Base-by-base conservation (phyloP, 2,888 invertebrate species). In the Lomographa bimaculata region DNA sequence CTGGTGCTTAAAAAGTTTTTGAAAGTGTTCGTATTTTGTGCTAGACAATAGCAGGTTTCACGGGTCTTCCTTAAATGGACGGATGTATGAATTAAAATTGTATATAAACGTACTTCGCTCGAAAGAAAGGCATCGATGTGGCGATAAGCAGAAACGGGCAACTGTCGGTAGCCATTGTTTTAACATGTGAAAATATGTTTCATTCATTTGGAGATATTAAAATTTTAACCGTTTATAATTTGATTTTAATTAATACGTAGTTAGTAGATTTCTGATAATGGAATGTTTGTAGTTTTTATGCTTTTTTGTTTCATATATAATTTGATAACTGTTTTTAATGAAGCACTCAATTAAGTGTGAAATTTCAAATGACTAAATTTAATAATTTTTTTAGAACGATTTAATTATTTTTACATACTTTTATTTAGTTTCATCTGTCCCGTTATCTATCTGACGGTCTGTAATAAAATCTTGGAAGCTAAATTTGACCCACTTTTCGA, bases 121-220 rank as follows among this genome's bases (percentile, higher is more conserved):
- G 65, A 69, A 76, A 76, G 81, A 81, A 82, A 84, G 76, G 76
- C 70, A 80, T 76, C 71, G 84, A 86, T 86, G 77, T 57, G 45
- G 54, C 63, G 84, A 86, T 83, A 81, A 82, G 71, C 60, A 55
- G 57, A 63, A 69, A 65, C 69, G 70, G 67, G 68, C 78, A 80
- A 83, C 82, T 72, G 82, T 70, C 72, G 73, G 77, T 79, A 76
- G 79, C 86, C 75, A 87, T 86, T 87, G 86, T 87, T 80, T 82
- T 76, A 77, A 71, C 70, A 79, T 84, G 84, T 76, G 84, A 83
- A 78, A 79, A 81, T 76, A 71, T 36, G 35, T 32, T 43, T 26
- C 36, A 42, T 78, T 74, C 68, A 67, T 62, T 64, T 65, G 52
- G 21, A 30, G 60, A 63, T 73, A 76, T 75, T 79, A 76, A 71